Conservation (phyloP, 1,140 invertebrate species). For the Neodiprion virginianus region DNA sequence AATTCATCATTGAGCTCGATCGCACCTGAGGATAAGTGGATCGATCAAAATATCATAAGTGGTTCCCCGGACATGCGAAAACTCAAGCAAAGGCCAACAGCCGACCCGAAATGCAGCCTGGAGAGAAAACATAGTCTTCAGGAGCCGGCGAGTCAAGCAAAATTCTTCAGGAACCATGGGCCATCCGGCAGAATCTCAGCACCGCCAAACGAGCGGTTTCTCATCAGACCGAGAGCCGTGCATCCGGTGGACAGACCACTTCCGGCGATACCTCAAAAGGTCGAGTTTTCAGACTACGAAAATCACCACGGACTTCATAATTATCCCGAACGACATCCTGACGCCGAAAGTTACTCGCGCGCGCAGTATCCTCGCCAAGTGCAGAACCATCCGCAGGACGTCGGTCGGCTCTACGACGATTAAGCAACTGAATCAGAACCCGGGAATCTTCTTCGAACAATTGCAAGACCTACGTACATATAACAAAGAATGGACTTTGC, state of each 20-base stretch:
- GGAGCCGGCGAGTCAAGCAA: slow-evolving; percentile 39
- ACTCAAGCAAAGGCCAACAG: slow-evolving; percentile 34
- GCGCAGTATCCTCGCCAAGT: not conserved
- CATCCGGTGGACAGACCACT: slow-evolving; percentile 52
- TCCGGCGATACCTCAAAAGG: slow-evolving; percentile 50
- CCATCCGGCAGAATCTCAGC: slow-evolving; percentile 53
- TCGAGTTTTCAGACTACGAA: slow-evolving; percentile 46
- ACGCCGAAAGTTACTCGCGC: slow-evolving; percentile 24
- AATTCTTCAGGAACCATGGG: slow-evolving; percentile 49
- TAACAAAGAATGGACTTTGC: too few relatives aligned
- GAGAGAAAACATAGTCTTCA: slow-evolving; percentile 57
- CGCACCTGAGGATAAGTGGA: slow-evolving; percentile 44
- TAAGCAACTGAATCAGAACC: too few relatives aligned
- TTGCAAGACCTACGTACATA: too few relatives aligned
- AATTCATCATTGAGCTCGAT: slow-evolving; percentile 45
- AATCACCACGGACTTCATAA: slow-evolving; percentile 40
- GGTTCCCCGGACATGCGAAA: slow-evolving; percentile 40
- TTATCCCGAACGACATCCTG: slow-evolving; percentile 26
- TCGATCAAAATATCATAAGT: slow-evolving; percentile 45
- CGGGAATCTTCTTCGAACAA: too few relatives aligned
- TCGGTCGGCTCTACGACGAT: slow-evolving; percentile 34
- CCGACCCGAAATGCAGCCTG: slow-evolving; percentile 37
- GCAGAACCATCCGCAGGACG: slow-evolving; percentile 5
- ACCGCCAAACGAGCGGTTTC: slow-evolving; percentile 47
- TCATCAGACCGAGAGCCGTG: slow-evolving; percentile 45